Evolutionary conservation across 2,113 vertebrate species (phyloP), one percentile per base, ranked within the genome.

Genomic region (Aegotheles bennettii): DNA sequence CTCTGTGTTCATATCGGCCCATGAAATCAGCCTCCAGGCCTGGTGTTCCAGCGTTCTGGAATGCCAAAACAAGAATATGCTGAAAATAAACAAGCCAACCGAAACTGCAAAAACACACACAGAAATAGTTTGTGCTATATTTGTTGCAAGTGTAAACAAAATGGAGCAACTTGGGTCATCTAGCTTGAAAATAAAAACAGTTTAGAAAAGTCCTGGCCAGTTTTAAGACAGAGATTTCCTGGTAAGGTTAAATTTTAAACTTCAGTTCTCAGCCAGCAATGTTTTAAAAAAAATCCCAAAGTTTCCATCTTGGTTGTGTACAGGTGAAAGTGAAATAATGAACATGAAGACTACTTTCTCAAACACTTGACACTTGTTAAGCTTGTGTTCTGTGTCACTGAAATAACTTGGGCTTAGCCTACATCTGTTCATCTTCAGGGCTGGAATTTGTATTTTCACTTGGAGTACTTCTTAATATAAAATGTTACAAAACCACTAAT

Each of bases 241-340:
- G 33, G 8, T 47, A 51, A 56, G 8, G 3, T 10, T 43, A 28
- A 15, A 18, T 54, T 75, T 26, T 60, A 48, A 54, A 54, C 24
- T 47, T 38, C 28, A 33, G 6, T 59, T 77, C 64, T 83, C 20
- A 21, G 3, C 18, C 33, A 24, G 33, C 18, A 60, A 13, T 0
- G 1, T 29, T 7, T 26, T 3, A 19, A 25, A 77, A 38, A 54
- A 45, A 25, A 12, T 20, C 10, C 10, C 4, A 29, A 0, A 60
- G 3, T 78, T 71, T 79, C 17, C 67, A 5, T 6, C 7, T 56
- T 68, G 24, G 13, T 21, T 47, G 3, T 67, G 8, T 61, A 3
- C 43, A 61, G 61, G 18, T 19, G 31, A 5, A 59, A 61, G 16
- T 42, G 67, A 38, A 63, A 38, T 45, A 60, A 16, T 21, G 6